Conservation (phyloP, 64 coral and sea anemone species). For the Catalaphyllia jardinei region DNA sequence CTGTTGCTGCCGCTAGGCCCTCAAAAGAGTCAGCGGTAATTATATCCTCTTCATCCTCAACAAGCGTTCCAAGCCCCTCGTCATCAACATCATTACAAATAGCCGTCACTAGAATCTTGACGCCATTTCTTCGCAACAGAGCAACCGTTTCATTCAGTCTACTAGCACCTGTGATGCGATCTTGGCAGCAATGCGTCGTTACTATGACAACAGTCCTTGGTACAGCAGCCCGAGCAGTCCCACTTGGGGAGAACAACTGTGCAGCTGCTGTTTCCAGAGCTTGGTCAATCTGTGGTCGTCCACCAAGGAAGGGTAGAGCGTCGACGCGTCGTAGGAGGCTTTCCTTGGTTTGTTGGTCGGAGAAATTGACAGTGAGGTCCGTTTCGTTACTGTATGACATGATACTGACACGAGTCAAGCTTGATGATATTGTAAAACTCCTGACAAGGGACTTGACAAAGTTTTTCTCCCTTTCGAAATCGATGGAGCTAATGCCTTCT, state of each 20-base stretch:
- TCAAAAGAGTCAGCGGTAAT: conserved; percentile 23
- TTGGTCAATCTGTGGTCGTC: conserved; percentile 41
- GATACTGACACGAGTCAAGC: conserved; percentile 39
- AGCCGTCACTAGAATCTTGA: not conserved
- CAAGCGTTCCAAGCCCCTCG: not conserved
- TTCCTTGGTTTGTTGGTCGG: conserved; percentile 36
- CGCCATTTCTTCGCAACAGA: not conserved
- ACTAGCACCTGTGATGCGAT: not conserved
- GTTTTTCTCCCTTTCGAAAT: conserved; percentile 61
- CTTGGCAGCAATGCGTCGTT: conserved; percentile 9
- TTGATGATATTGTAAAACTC: conserved; percentile 34
- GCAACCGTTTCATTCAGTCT: not conserved
- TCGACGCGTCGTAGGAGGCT: conserved; percentile 48
- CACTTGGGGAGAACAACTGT: conserved; percentile 48
- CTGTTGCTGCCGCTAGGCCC: not conserved
- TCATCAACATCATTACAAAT: conserved; percentile 7
- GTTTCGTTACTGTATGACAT: conserved; percentile 64
- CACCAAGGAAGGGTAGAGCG: conserved; percentile 34
- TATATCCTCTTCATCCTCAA: conserved; percentile 14
- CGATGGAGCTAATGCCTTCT: not conserved
- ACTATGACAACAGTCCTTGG: conserved; percentile 59
- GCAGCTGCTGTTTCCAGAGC: conserved; percentile 56
- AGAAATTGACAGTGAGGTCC: conserved; percentile 56
- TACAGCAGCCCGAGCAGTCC: conserved; percentile 33
- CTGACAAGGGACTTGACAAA: conserved; percentile 71